Evolutionary conservation across 2,113 vertebrate species (phyloP).

Genomic region (Pedetes capensis): DNA sequence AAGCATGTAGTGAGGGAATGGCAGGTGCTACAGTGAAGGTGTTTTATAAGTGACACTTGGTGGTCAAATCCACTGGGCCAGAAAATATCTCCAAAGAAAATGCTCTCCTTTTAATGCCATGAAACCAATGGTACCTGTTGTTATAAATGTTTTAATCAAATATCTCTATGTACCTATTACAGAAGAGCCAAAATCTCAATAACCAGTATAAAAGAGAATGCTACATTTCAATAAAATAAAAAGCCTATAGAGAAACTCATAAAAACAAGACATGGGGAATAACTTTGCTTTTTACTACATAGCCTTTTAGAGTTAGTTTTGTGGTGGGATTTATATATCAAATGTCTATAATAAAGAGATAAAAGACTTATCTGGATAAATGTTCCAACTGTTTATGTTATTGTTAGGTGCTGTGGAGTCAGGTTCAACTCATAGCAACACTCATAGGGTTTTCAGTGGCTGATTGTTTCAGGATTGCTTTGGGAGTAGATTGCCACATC

Average conservation of each 20-base stretch:
- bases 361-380: not conserved
- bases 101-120: not conserved
- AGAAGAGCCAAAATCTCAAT: conserved; percentile 1
- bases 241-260: not conserved
- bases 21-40: not conserved
- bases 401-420: too few species aligned
- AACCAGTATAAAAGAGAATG: not conserved
- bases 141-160: not conserved
- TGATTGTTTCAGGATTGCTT: too few species aligned
- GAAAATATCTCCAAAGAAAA: not conserved
- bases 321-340: not conserved
- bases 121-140: not conserved
- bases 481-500: too few species aligned
- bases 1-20: not conserved
- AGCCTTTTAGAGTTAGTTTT: conserved; percentile 5
- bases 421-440: too few species aligned
- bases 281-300: not conserved
- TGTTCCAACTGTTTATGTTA: not conserved
- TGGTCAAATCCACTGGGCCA: not conserved
- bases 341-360: not conserved
- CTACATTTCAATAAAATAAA: not conserved
- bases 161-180: not conserved
- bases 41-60: not conserved
- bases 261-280: not conserved
- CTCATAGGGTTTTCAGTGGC: too few species aligned